These are phyloP conservation scores for Temnothorax curvispinosus DNA, from an alignment of 1,140 invertebrate species.

Conservation along the genomic window DNA sequence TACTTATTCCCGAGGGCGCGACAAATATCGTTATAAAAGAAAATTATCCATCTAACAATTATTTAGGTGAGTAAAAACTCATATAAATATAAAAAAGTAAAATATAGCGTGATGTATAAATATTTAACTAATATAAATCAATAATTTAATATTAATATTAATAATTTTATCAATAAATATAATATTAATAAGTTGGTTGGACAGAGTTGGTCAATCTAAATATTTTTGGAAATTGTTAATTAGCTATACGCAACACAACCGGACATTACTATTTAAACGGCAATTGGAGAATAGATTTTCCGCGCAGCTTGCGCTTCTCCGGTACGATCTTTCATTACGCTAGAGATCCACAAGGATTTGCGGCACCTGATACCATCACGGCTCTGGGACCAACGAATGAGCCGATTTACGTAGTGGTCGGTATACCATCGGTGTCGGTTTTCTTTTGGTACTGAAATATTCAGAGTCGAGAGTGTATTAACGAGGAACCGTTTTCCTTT, in stretches of 20 bases:
- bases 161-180: background rate
- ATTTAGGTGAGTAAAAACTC: conserved; percentile 90
- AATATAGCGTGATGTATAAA: background rate
- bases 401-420: conserved; percentile 94
- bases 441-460: background rate
- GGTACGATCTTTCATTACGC: conserved; percentile 96
- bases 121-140: background rate
- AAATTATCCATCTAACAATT: conserved; percentile 94
- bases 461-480: background rate
- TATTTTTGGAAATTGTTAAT: conserved; percentile 21
- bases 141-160: no score
- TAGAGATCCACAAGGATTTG: conserved; percentile 91
- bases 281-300: conserved; percentile 96
- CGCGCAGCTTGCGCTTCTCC: conserved; percentile 91
- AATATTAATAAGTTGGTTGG: background rate
- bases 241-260: conserved; percentile 93
- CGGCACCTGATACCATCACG: conserved; percentile 93
- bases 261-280: conserved; percentile 97
- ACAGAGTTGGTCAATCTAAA: background rate
- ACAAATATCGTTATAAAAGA: conserved; percentile 96
- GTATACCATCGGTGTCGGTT: conserved; percentile 76
- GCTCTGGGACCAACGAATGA: conserved; percentile 95
- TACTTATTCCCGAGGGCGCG: conserved; percentile 96
- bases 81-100: background rate
- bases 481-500: conserved; percentile 26